These are phyloP conservation scores for Drosophila pallidifrons DNA, from an alignment of 1,140 invertebrate species.

Conservation along the genomic window DNA sequence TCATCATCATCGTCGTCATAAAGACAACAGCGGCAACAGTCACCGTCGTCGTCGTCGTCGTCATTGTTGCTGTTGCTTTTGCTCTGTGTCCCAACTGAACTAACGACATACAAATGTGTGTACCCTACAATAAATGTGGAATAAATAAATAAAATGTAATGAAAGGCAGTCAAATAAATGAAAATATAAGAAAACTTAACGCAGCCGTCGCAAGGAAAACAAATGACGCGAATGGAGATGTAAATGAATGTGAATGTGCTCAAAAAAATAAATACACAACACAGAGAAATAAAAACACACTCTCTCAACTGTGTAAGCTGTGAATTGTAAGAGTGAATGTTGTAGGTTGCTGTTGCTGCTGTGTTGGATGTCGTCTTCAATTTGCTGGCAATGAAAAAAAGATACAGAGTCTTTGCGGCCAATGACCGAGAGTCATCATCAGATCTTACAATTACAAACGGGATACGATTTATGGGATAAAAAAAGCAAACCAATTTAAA, in stretches of 20 bases:
- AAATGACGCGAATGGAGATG: conserved; percentile 24
- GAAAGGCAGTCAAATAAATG: conserved; percentile 79
- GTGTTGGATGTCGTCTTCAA: conserved; percentile 43
- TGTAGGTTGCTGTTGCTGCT: conserved; percentile 22
- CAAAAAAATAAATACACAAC: background rate
- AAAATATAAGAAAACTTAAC: conserved; percentile 81
- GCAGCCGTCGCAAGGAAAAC: conserved; percentile 48
- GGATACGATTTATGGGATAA: background rate
- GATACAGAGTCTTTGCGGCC: conserved; percentile 25
- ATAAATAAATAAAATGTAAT: conserved; percentile 83
- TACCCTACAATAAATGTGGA: conserved; percentile 77
- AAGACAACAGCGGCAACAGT: conserved; percentile 43
- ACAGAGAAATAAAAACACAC: no score
- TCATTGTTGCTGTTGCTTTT: background rate
- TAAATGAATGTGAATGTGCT: conserved; percentile 28
- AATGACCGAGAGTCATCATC: conserved; percentile 39
- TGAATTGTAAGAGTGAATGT: conserved; percentile 14
- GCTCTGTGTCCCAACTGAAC: conserved; percentile 64
- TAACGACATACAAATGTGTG: conserved; percentile 69
- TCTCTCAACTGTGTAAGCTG: background rate
- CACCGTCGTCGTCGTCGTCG: conserved; percentile 52
- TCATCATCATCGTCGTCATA: conserved; percentile 48
- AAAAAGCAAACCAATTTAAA: conserved; percentile 9
- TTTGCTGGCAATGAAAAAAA: conserved; percentile 48
- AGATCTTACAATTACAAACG: conserved; percentile 27